Base-by-base conservation (phyloP, 1,140 invertebrate genomes). In the Mactra quadrangularis region DNA sequence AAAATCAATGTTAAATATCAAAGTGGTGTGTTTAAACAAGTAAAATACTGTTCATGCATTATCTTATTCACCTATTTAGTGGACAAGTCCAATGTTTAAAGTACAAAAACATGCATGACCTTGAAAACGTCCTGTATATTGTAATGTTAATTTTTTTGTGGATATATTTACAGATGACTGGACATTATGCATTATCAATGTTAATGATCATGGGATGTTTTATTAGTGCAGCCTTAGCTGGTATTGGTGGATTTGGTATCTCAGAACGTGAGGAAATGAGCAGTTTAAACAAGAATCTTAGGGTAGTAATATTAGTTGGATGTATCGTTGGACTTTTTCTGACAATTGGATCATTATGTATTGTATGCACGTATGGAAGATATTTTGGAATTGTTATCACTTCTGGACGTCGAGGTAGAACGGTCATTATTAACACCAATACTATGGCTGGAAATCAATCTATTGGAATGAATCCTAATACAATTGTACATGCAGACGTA, bases 321-420 rank as follows among this genome's bases (percentile, higher is more conserved):
- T 68, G 64, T 31, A 68, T 68, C 9, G 13, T 45, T 27, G 64
- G 38, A 1, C 19, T 50, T 11, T 47, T 68, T 50, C 6, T 68
- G 25, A 68, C 64, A 13, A 68, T 68, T 27, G 47, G 27, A n/a
- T 68, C 64, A 29, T 35, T 68, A 41, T 47, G 64, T 31, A 50
- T 68, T 68, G 45, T 68, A 13, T 68, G 64, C 47, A 68, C 64
- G 31, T 68, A 68, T 25, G 22, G 64, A 22, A 47, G 38, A 31
- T 68, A 68, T 25, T 50, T 68, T 31, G 64, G 64, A 11, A 41
- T 68, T 3, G 11, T 31, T 0, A 68, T 68, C 29, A n/a, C 22
- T 15, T 13, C 27, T 9, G 60, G 60, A 41, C 33, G 60, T 41
- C 33, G 60, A 19, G 38, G 38, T 6, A 13, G 64, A 25, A 45